Evolutionary conservation across 1,140 invertebrate genomes (phyloP), one percentile per base, ranked within the genome.

Genomic region (Trichogramma pretiosum): DNA sequence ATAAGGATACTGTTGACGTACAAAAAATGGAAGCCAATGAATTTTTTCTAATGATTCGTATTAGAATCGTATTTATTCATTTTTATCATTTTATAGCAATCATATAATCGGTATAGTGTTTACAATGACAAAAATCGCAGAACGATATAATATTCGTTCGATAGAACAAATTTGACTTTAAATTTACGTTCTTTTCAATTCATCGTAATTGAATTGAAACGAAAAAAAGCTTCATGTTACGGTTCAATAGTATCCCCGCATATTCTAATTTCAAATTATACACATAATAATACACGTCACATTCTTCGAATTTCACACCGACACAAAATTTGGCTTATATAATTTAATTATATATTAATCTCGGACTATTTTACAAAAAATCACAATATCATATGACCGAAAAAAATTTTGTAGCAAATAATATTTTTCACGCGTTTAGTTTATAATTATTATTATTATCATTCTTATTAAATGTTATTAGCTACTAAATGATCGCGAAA

Each of bases 71-170:
- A 63, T 70, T 69, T 70, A 69, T 69, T 70, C 59, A 59, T 63
- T 59, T 64, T 66, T 36, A 41, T 46, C 37, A 41, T 46, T 52
- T 52, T 47, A 47, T 52, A 72, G 64, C 63, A 71, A 67, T 71
- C 62, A 62, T 70, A 70, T 72, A 72, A 70, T 72, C 62, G 63
- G 63, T 65, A 62, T 70, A 69, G 67, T 67, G 49, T 51, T 51
- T 51, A 51, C 49, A 51, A 46, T 51, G 49, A 51, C 43, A 51
- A 46, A 45, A 46, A 45, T 34, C 37, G 32, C 38, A 38, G 49
- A 66, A 64, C 65, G 56, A 56, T 61, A 67, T n/a, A n/a, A n/a
- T n/a, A n/a, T n/a, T n/a, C n/a, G n/a, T n/a, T n/a, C n/a, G n/a
- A n/a, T n/a, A n/a, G n/a, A n/a, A n/a, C n/a, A n/a, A n/a, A n/a